phyloP scores from a whole-genome alignment of 2,888 invertebrate species.

The Drosophila ezoana region DNA sequence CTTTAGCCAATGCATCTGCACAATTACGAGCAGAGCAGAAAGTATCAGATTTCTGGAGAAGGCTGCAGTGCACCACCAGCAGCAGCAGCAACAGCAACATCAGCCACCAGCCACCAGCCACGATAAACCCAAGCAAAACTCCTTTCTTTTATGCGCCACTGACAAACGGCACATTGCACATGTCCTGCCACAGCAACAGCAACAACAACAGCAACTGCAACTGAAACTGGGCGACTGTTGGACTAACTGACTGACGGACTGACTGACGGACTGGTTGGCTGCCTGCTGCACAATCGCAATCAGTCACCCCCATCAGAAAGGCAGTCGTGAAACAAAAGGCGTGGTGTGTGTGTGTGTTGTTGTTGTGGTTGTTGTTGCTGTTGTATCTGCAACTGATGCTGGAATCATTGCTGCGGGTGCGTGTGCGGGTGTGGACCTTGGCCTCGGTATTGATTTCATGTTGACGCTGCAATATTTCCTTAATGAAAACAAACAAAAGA shows the following conservation, averaged over 20 bases:
- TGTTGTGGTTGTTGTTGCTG: conserved; percentile 22
- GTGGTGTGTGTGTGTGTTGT: conserved; percentile 44
- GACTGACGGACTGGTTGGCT: conserved; percentile 28
- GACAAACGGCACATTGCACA: conserved; percentile 81
- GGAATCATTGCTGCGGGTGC: conserved; percentile 53
- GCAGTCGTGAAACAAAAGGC: conserved; percentile 75
- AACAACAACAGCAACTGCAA: conserved; percentile 26
- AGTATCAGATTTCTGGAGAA: conserved; percentile 77
- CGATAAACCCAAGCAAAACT: conserved; percentile 62
- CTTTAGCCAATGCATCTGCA: conserved; percentile 78
- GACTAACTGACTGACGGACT: conserved; percentile 25
- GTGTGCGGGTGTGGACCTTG: conserved; percentile 65
- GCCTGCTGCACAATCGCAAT: conserved; percentile 73
- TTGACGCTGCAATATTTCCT: conserved; percentile 81
- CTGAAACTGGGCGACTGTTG: conserved; percentile 39
- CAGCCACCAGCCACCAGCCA: conserved; percentile 43
- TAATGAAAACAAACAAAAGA: conserved; percentile 81
- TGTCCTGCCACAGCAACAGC: conserved; percentile 59
- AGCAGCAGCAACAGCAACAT: conserved; percentile 33
- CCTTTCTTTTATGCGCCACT: conserved; percentile 81
- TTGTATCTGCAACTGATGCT: conserved; percentile 46
- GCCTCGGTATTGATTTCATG: conserved; percentile 79
- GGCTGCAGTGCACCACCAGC: conserved; percentile 51
- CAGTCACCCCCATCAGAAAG: conserved; percentile 81
- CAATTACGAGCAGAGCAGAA: conserved; percentile 71